Conservation (phyloP, 2,888 invertebrate genomes). For the Stegana nigrithorax region DNA sequence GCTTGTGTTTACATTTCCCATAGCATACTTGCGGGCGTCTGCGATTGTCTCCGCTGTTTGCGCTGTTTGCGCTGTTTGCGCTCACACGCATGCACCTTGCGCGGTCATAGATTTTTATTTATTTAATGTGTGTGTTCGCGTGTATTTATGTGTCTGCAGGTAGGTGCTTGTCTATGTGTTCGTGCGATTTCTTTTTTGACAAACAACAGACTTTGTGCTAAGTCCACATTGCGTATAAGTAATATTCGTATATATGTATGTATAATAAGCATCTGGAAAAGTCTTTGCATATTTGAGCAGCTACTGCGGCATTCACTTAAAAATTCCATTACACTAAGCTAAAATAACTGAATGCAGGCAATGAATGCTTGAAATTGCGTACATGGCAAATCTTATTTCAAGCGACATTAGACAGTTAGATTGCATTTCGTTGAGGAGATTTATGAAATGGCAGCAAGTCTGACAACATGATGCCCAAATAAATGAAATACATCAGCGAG, state of each 20-base stretch:
- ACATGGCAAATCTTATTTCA: conserved; percentile 50
- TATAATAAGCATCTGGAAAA: not conserved
- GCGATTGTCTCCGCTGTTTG: not conserved
- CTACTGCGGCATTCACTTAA: conserved; percentile 58
- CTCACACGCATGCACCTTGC: not conserved
- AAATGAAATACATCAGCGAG: no score
- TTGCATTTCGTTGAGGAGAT: conserved; percentile 32
- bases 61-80: not conserved
- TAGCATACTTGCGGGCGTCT: conserved; percentile 6
- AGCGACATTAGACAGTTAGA: conserved; percentile 56
- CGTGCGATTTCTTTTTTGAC: not conserved
- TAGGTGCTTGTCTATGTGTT: conserved; percentile 27
- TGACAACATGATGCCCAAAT: no score
- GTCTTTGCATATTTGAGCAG: conserved; percentile 20
- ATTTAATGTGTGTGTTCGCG: not conserved
- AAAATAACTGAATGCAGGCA: conserved; percentile 46
- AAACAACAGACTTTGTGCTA: conserved; percentile 9
- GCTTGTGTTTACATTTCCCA: not conserved
- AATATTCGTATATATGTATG: conserved; percentile 37
- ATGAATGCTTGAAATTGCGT: not conserved
- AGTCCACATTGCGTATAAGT: conserved; percentile 38
- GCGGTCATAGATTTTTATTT: conserved; percentile 16
- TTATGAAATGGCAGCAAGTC: not conserved
- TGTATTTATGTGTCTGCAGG: conserved; percentile 21
- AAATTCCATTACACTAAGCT: conserved; percentile 57